A percentile compares a stretch with the other conserved stretches of the same genome.
phyloP scores from a whole-genome alignment of 2,888 invertebrate species.

The Lepas anatifera region DNA sequence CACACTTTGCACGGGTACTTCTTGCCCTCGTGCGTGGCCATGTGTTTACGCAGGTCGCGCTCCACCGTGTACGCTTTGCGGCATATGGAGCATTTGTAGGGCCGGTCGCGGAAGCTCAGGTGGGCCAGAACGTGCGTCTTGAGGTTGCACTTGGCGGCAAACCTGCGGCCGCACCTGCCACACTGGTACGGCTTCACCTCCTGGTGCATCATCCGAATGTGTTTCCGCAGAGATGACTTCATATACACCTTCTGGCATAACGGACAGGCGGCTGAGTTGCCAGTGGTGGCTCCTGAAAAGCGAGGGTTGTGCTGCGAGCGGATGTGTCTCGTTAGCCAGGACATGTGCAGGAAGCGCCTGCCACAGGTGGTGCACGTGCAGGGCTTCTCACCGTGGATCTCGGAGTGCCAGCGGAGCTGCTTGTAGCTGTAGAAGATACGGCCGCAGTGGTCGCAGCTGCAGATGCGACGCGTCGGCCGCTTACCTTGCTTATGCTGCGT shows the following conservation, averaged over 20 bases:
- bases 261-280: constrained; percentile 42
- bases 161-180: constrained; percentile 68
- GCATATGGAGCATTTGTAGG: constrained; percentile 70
- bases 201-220: constrained; percentile 53
- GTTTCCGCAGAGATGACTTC: constrained; percentile 62
- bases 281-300: constrained; percentile 38
- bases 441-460: constrained; percentile 24
- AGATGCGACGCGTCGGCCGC: constrained; percentile 21
- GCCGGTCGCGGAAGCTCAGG: constrained; percentile 66
- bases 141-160: constrained; percentile 81
- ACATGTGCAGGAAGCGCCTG: constrained; percentile 72
- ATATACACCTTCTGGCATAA: constrained; percentile 66
- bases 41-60: constrained; percentile 65
- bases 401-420: constrained; percentile 72
- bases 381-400: constrained; percentile 68
- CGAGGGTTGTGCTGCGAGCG: constrained; percentile 63
- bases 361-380: constrained; percentile 73
- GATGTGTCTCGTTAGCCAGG: constrained; percentile 71
- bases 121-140: constrained; percentile 83
- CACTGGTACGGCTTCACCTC: constrained; percentile 65
- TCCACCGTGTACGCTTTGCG: constrained; percentile 72
- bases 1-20: constrained; percentile 83
- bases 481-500: constrained; percentile 23
- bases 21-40: constrained; percentile 70
- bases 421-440: constrained; percentile 58